Conservation (phyloP, 2,113 vertebrate species). For the Petroica traversi region DNA sequence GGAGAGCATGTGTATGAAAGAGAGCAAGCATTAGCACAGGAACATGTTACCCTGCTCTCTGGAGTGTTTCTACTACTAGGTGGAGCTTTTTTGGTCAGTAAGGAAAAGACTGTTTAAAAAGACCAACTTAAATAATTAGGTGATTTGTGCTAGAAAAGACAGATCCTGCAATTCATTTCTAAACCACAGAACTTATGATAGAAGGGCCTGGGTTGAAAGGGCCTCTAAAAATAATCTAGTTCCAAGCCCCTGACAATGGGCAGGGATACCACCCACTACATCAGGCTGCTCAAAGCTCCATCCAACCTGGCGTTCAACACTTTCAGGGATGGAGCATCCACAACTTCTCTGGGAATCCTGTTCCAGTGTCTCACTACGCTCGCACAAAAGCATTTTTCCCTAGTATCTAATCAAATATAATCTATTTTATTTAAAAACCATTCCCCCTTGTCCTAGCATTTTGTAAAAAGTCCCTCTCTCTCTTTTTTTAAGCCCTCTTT, state of each 20-base stretch:
- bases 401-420: not conserved
- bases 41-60: not conserved
- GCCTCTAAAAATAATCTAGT: not conserved
- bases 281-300: not conserved
- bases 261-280: not conserved
- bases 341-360: not conserved
- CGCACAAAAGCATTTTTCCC: not conserved
- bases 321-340: not conserved
- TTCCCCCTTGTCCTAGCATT: not conserved
- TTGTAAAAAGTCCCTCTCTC: not conserved
- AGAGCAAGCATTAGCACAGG: fast-evolving
- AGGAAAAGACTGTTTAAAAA: not conserved
- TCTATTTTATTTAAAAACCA: not conserved
- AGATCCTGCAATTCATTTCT: not conserved
- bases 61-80: not conserved
- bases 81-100: not conserved
- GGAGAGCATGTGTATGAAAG: fast-evolving
- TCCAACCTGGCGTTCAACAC: not conserved
- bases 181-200: not conserved
- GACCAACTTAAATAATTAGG: not conserved
- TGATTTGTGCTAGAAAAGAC: not conserved
- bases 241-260: not conserved
- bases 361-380: not conserved
- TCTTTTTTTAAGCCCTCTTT: not conserved
- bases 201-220: not conserved